Conservation (phyloP, 1,140 invertebrate genomes). For the Brachionus sp. region DNA sequence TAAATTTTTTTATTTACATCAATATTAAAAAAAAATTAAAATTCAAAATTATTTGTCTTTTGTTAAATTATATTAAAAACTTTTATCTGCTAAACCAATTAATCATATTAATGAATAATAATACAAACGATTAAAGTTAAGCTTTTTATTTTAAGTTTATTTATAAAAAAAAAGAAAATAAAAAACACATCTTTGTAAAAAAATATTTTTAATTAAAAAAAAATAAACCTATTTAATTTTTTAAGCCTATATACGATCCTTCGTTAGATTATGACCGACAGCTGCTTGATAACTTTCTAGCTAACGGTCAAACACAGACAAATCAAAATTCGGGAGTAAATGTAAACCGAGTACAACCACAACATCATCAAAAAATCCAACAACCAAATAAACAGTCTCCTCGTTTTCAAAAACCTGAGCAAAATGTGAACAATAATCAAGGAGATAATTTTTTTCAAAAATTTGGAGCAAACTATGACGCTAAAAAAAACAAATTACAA, state of each 20-base stretch:
- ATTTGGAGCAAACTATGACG: constrained; percentile 29
- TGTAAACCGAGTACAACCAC: not conserved
- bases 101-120: no score
- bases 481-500: constrained; percentile 11
- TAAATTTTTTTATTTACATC: not conserved
- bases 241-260: not conserved
- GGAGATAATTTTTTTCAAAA: constrained; percentile 23
- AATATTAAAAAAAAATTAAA: no score
- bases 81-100: no score
- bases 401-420: not conserved
- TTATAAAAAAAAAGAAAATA: no score
- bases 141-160: no score
- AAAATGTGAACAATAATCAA: not conserved
- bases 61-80: no score
- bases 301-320: not conserved
- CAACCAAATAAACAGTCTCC: not conserved
- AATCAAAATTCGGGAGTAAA: not conserved
- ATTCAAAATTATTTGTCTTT: no score
- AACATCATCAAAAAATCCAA: not conserved
- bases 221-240: not conserved
- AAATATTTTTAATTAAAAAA: not conserved
- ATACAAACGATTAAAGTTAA: no score
- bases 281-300: constrained; percentile 3
- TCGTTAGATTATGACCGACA: not conserved
- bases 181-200: not conserved